A percentile compares a stretch with the other conserved stretches of the same genome.
Conservation (phyloP, 2,797 vertebrate species). For the Tapirus indicus region DNA sequence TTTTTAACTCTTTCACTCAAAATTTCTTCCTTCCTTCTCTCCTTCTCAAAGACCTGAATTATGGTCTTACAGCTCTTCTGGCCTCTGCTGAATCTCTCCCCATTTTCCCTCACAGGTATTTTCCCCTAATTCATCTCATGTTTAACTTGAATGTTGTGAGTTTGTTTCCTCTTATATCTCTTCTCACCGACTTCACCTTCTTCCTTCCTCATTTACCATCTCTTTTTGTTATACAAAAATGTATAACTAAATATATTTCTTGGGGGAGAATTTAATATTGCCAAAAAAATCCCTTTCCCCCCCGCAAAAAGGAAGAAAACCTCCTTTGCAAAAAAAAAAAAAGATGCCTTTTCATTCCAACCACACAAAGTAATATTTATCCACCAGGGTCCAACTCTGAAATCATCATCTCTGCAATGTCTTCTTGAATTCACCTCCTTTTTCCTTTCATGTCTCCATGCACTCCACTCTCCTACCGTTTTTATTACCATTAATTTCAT, state of each 20-base stretch:
- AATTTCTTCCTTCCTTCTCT: not conserved
- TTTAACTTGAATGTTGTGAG: not conserved
- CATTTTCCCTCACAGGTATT: not conserved
- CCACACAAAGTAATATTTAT: not conserved
- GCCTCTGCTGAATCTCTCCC: not conserved
- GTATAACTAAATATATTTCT: not conserved
- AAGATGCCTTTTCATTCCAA: not conserved
- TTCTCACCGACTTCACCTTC: not conserved
- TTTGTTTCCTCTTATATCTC: not conserved
- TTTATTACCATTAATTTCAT: not conserved
- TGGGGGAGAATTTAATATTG: not conserved
- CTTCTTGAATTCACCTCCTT: not conserved
- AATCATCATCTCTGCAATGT: not conserved
- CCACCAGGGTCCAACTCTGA: not conserved
- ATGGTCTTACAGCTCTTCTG: not conserved
- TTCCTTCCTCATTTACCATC: not conserved
- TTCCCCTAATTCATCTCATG: not conserved
- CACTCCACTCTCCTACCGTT: fast-evolving
- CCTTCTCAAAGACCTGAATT: not conserved
- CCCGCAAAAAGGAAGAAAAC: no score
- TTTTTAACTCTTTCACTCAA: not conserved
- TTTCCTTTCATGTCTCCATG: not conserved
- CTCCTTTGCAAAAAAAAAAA: not conserved
- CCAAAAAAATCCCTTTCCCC: not conserved
- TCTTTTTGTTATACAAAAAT: not conserved